Evolutionary conservation across 1,140 invertebrate species (phyloP).

Genomic region (Trissolcus basalis): DNA sequence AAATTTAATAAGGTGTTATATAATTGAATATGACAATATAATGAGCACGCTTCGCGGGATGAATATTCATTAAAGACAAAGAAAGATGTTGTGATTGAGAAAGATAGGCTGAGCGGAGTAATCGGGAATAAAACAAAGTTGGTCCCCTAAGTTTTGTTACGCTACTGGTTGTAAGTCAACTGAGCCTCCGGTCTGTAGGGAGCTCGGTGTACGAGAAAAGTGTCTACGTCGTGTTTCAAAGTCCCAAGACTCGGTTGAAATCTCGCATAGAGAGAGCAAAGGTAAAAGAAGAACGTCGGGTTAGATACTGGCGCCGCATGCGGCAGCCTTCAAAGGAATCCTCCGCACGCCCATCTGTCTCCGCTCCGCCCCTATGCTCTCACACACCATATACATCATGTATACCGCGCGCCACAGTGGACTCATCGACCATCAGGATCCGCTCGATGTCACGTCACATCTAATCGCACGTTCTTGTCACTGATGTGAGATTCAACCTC

Average conservation of each 20-base stretch:
- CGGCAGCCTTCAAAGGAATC: slow-evolving; percentile 76
- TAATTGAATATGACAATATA: no score
- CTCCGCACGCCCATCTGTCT: slow-evolving; percentile 76
- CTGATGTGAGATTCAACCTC: slow-evolving; percentile 48
- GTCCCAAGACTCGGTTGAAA: slow-evolving; percentile 54
- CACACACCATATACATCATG: slow-evolving; percentile 75
- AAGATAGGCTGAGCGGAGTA: neutral
- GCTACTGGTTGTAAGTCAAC: slow-evolving; percentile 51
- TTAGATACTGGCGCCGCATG: slow-evolving; percentile 74
- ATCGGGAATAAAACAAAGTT: slow-evolving; percentile 20
- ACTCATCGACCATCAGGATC: slow-evolving; percentile 64
- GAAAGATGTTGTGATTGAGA: neutral
- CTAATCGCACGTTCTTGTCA: slow-evolving; percentile 49
- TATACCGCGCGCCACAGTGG: slow-evolving; percentile 64
- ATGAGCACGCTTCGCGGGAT: no score
- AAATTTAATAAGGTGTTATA: no score
- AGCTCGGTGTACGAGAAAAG: slow-evolving; percentile 56
- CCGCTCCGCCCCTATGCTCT: slow-evolving; percentile 75
- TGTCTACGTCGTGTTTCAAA: slow-evolving; percentile 58
- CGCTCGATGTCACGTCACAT: slow-evolving; percentile 48
- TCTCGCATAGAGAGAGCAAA: slow-evolving; percentile 57
- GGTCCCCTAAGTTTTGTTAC: slow-evolving; percentile 45
- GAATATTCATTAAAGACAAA: neutral
- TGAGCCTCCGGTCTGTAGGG: slow-evolving; percentile 59
- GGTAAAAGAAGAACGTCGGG: slow-evolving; percentile 55